These are phyloP conservation scores for Platynereis dumerilii DNA, from an alignment of 2,888 invertebrate species.

Conservation along the genomic window DNA sequence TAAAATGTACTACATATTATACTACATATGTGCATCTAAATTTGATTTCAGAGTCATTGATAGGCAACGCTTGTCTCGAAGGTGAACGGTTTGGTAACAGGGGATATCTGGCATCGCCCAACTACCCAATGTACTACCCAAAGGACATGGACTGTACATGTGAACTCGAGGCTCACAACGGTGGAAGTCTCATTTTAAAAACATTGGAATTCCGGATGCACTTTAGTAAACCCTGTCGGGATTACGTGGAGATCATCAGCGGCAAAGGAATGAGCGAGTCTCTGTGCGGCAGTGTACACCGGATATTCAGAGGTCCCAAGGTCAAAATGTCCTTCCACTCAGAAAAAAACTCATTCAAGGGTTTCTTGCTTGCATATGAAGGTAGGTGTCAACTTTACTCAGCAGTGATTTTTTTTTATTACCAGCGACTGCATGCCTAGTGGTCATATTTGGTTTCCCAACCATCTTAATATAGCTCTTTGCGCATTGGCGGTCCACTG, in stretches of 20 bases:
- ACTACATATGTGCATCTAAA: too few species aligned
- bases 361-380: constrained; percentile 23
- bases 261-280: not conserved
- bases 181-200: constrained; percentile 4
- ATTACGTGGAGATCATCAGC: constrained; percentile 9
- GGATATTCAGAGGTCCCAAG: constrained; percentile 11
- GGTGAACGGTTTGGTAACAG: not conserved
- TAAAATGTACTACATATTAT: too few species aligned
- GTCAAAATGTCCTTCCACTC: constrained; percentile 16
- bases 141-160: constrained; percentile 12
- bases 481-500: too few species aligned
- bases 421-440: too few species aligned
- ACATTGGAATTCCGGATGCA: constrained; percentile 22
- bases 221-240: constrained; percentile 12
- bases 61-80: constrained; percentile 1
- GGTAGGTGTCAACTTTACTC: constrained; percentile 10
- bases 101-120: constrained; percentile 18
- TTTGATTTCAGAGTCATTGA: constrained; percentile 3
- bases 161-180: not conserved
- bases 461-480: too few species aligned
- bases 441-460: too few species aligned
- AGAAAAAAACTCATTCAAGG: constrained; percentile 15
- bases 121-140: constrained; percentile 25
- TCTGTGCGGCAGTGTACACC: constrained; percentile 18
- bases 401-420: too few species aligned